phyloP scores from a whole-genome alignment of 2,797 vertebrate species.

The Zalophus californianus region DNA sequence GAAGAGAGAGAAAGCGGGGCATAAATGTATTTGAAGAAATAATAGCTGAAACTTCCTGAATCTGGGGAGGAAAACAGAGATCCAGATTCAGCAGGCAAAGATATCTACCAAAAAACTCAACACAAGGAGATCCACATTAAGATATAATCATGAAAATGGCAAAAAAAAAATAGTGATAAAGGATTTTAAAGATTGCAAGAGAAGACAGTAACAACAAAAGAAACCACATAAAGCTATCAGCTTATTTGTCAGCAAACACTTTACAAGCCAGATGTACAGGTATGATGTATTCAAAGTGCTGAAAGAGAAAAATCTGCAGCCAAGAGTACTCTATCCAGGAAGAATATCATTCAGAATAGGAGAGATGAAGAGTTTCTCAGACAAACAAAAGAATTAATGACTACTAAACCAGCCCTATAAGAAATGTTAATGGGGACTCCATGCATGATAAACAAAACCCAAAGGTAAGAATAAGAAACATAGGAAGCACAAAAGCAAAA shows the following conservation, averaged over 20 bases:
- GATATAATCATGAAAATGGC: background rate
- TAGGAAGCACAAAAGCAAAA: background rate
- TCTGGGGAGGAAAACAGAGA: background rate
- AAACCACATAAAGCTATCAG: background rate
- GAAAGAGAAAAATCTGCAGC: background rate
- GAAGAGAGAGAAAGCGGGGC: background rate
- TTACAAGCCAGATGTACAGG: background rate
- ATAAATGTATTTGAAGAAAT: background rate
- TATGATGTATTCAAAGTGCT: background rate
- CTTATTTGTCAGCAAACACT: background rate
- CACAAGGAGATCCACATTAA: background rate
- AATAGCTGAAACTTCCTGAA: background rate
- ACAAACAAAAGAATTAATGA: background rate
- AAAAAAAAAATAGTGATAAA: background rate
- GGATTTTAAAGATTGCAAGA: background rate
- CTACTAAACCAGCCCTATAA: background rate
- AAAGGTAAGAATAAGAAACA: background rate
- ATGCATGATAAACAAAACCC: background rate
- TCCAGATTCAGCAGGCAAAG: background rate
- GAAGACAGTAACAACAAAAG: background rate
- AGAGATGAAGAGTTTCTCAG: background rate
- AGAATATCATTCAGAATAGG: background rate
- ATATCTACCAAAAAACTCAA: background rate
- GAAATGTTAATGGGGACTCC: background rate
- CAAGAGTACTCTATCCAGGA: background rate